A percentile compares a stretch with the other conserved stretches of the same genome.
phyloP scores from a whole-genome alignment of 2,113 vertebrate genomes.

The Ptyas mucosa region DNA sequence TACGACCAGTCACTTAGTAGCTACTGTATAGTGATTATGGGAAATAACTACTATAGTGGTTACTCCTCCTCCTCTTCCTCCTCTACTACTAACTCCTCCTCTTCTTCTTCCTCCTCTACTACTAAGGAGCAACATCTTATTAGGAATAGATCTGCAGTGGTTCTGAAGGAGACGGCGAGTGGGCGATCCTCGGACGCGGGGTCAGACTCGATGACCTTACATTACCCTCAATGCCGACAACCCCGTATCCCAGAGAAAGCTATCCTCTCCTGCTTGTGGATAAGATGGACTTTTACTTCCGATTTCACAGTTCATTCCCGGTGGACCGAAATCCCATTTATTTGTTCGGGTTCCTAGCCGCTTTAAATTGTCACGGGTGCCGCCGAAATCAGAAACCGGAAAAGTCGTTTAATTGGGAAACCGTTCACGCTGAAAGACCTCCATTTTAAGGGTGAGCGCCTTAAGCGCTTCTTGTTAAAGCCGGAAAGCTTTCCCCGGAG shows the following conservation, averaged over 20 bases:
- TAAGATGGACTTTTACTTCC: not conserved
- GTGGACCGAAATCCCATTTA: not conserved
- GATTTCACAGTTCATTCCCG: not conserved
- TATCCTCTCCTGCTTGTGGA: not conserved
- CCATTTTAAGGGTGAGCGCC: not conserved
- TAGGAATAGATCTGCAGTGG: not conserved
- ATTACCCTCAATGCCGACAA: not conserved
- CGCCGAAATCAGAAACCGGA: not conserved
- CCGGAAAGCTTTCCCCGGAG: not conserved
- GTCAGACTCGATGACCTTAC: not conserved
- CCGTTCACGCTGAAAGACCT: not conserved
- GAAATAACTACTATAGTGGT: not conserved
- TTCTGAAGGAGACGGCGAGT: not conserved
- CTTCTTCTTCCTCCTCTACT: too few species aligned
- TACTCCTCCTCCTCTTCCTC: too few species aligned
- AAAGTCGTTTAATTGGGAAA: not conserved
- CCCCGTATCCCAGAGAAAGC: not conserved
- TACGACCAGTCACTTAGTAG: not conserved
- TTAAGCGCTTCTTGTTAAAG: not conserved
- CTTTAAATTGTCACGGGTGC: not conserved
- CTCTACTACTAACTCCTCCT: too few species aligned
- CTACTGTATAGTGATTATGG: not conserved
- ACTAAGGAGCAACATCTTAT: not conserved
- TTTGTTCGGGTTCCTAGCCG: not conserved
- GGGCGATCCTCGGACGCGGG: not conserved